Evolutionary conservation across 2,888 invertebrate genomes (phyloP).

Genomic region (Brachyptera putata): DNA sequence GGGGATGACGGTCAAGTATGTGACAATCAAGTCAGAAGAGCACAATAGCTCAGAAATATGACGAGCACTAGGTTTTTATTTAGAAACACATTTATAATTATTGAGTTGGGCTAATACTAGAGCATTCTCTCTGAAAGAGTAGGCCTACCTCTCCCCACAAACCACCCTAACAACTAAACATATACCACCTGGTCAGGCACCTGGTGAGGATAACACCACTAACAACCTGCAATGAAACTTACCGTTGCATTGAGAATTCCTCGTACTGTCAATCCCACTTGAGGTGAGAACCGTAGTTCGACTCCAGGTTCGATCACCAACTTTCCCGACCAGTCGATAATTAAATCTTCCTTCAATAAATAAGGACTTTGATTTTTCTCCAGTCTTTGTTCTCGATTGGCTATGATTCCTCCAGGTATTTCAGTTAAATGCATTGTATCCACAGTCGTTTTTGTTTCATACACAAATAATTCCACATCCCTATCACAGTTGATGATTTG

Average conservation of each 20-base stretch:
- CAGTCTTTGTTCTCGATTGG: constrained; percentile 54
- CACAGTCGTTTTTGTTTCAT: constrained; percentile 6
- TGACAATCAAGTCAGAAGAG: too few relatives aligned
- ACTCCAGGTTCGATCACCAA: constrained; percentile 88
- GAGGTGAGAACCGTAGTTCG: constrained; percentile 82
- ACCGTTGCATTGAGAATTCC: constrained; percentile 88
- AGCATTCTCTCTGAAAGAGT: too few relatives aligned
- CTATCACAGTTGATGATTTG: constrained; percentile 5
- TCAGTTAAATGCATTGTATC: constrained; percentile 20
- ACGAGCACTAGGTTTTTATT: too few relatives aligned
- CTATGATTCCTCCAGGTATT: constrained; percentile 49
- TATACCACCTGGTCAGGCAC: too few relatives aligned
- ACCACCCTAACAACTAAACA: too few relatives aligned
- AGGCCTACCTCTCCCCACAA: too few relatives aligned
- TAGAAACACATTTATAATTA: too few relatives aligned
- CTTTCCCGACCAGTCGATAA: constrained; percentile 72
- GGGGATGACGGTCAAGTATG: too few relatives aligned
- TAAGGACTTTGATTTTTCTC: constrained; percentile 64
- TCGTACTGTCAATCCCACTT: constrained; percentile 88
- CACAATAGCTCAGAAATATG: too few relatives aligned
- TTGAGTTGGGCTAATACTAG: too few relatives aligned
- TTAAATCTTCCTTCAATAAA: constrained; percentile 70
- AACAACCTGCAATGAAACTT: constrained; percentile 45
- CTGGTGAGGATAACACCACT: neutral
- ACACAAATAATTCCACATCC: constrained; percentile 16